Percentiles rank a stretch among this genome's conserved stretches.
phyloP scores from a whole-genome alignment of 2,113 vertebrate species.

The Spea bombifrons region DNA sequence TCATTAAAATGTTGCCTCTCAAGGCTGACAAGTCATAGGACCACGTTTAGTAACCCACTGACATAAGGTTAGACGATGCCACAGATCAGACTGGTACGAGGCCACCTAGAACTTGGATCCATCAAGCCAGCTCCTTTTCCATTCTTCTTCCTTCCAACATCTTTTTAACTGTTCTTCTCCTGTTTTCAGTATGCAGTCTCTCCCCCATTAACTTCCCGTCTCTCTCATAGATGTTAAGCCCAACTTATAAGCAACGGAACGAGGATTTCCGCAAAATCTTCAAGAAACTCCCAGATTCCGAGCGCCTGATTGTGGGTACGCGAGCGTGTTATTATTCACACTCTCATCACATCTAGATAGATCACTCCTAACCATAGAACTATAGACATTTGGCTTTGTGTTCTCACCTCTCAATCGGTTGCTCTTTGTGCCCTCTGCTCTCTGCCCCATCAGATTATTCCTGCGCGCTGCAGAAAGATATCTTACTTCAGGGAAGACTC shows the following conservation, averaged over 20 bases:
- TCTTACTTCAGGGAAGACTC: slow-evolving; percentile 83
- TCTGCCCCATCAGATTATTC: slow-evolving; percentile 76
- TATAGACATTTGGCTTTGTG: neutral
- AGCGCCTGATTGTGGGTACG: slow-evolving; percentile 84
- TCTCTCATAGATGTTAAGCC: slow-evolving; percentile 77
- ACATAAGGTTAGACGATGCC: no score
- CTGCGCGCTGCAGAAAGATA: slow-evolving; percentile 86
- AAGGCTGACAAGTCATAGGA: no score
- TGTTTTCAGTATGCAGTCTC: no score
- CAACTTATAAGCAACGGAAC: slow-evolving; percentile 87
- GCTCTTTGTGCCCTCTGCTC: neutral
- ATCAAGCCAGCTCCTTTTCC: no score
- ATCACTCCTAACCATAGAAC: neutral
- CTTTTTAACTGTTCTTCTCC: neutral
- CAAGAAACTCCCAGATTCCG: slow-evolving; percentile 82
- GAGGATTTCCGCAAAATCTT: slow-evolving; percentile 89
- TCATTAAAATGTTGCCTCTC: no score
- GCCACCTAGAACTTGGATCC: no score
- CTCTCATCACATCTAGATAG: neutral
- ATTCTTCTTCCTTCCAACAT: neutral
- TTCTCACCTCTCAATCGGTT: neutral
- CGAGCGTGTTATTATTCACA: neutral
- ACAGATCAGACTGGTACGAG: no score
- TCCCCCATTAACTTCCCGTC: neutral
- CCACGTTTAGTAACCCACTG: no score